A percentile compares a stretch with the other conserved stretches of the same genome.
Evolutionary conservation across 2,888 invertebrate genomes (phyloP).

Genomic region (Chymomyza procnemis): DNA sequence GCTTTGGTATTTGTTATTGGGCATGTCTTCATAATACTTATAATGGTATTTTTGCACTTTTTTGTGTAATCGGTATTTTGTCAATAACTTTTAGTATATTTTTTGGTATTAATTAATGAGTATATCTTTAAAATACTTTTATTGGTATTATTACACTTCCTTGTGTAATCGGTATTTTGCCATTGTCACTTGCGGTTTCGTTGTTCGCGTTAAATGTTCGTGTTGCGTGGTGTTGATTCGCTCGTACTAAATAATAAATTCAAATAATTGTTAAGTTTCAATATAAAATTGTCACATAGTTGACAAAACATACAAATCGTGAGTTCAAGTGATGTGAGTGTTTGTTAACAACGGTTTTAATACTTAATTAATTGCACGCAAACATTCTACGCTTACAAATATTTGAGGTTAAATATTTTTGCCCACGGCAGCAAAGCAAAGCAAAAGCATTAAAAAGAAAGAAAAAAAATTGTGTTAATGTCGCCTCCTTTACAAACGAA

Average conservation of each 20-base stretch:
- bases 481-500: constrained; percentile 15
- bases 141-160: neutral
- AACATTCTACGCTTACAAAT: constrained; percentile 22
- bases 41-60: no score
- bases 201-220: constrained; percentile 28
- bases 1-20: no score
- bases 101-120: no score
- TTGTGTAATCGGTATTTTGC: constrained; percentile 6
- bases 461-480: constrained; percentile 53
- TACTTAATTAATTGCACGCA: neutral
- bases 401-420: constrained; percentile 63
- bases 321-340: neutral
- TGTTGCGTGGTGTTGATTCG: constrained; percentile 17
- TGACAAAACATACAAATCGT: neutral
- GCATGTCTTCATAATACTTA: no score
- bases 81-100: neutral
- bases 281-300: neutral
- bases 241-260: neutral
- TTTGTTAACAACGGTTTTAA: neutral
- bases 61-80: no score
- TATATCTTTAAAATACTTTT: neutral
- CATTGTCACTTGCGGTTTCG: constrained; percentile 14
- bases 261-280: neutral
- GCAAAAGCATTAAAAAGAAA: no score
- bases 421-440: constrained; percentile 51